Conservation (phyloP, 1,140 invertebrate genomes). For the Drosophila sp. region DNA sequence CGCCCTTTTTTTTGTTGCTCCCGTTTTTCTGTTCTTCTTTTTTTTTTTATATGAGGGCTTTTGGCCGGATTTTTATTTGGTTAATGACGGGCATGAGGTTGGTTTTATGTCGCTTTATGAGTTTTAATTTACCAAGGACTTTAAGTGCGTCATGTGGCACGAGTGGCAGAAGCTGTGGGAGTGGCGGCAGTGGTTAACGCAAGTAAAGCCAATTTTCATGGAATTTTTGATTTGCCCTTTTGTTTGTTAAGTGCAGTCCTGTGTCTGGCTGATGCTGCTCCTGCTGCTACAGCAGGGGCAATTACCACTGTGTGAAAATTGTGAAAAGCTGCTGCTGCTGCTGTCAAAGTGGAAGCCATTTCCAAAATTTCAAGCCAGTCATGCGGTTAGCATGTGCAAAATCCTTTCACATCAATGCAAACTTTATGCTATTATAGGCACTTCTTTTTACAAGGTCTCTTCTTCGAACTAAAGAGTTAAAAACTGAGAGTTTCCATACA, state of each 20-base stretch:
- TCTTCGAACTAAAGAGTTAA: not conserved
- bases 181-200: not conserved
- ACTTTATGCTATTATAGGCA: not conserved
- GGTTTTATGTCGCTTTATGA: conserved; percentile 50
- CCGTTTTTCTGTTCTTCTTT: conserved; percentile 5
- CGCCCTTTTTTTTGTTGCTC: conserved; percentile 23
- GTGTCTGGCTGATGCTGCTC: conserved; percentile 29
- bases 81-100: conserved; percentile 20
- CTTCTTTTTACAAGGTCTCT: not conserved
- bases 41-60: not conserved
- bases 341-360: conserved; percentile 5
- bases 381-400: conserved; percentile 2
- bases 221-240: conserved; percentile 45
- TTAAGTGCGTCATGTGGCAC: conserved; percentile 37
- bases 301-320: conserved; percentile 1
- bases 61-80: not conserved
- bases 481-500: not conserved
- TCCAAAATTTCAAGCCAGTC: not conserved
- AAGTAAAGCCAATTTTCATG: conserved; percentile 49
- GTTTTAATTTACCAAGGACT: conserved; percentile 66
- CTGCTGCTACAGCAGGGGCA: not conserved
- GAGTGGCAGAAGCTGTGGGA: conserved; percentile 4
- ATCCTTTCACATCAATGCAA: not conserved
- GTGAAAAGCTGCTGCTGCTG: not conserved
- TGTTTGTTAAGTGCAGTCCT: conserved; percentile 10